A percentile compares a stretch with the other conserved stretches of the same genome.
phyloP scores from a whole-genome alignment of 2,797 vertebrate species.

The Epinephelus coioides region DNA sequence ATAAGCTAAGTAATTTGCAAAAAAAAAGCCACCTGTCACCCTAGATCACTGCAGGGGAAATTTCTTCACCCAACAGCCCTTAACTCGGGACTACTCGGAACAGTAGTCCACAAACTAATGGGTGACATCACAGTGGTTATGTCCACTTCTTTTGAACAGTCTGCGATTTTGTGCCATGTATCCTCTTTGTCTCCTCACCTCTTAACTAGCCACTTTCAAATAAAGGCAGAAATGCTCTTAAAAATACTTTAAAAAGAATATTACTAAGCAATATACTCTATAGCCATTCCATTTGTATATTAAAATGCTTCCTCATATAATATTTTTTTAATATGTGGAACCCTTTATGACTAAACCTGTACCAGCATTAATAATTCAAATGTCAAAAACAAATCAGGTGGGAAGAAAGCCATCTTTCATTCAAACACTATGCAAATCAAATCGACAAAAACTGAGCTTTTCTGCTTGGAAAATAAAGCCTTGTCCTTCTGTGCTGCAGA shows the following conservation, averaged over 20 bases:
- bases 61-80: no score
- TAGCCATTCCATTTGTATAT: not conserved
- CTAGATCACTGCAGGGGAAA: no score
- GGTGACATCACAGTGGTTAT: no score
- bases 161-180: no score
- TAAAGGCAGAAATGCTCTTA: not conserved
- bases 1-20: no score
- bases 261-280: not conserved
- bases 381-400: conserved; percentile 12
- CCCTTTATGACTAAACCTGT: not conserved
- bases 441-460: not conserved
- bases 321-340: not conserved
- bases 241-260: not conserved
- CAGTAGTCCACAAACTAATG: no score
- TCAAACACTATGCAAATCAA: not conserved
- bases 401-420: not conserved
- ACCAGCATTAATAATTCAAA: not conserved
- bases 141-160: no score
- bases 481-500: conserved; percentile 1
- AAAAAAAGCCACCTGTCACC: no score
- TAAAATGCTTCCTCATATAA: not conserved
- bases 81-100: no score
- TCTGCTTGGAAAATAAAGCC: not conserved
- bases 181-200: not conserved
- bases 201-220: not conserved